Percentiles rank a stretch among this genome's conserved stretches.
Evolutionary conservation across 2,797 vertebrate species (phyloP).

Genomic region (Catharus ustulatus): DNA sequence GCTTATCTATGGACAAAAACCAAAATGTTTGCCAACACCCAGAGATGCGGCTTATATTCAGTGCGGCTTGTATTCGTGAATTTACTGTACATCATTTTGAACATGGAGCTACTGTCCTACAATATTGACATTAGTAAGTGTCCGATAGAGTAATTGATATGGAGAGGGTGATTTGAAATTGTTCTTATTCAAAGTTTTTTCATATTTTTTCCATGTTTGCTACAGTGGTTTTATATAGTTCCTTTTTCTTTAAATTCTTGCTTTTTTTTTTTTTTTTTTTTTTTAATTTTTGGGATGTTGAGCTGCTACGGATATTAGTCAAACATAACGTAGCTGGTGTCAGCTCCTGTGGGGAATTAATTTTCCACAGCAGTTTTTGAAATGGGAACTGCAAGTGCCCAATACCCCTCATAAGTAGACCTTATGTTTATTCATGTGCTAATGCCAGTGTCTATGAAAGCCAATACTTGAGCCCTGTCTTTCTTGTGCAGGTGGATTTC

Average conservation of each 20-base stretch:
- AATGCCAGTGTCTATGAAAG: background rate
- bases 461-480: fast-evolving
- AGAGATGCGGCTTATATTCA: too few species aligned
- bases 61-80: too few species aligned
- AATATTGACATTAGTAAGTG: background rate
- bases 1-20: too few species aligned
- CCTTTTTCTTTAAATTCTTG: background rate
- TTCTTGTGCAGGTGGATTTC: background rate
- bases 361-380: background rate
- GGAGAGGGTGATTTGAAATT: background rate
- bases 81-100: background rate
- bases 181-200: background rate
- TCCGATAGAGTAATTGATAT: background rate
- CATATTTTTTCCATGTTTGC: background rate
- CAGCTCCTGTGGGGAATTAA: background rate
- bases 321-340: background rate
- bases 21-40: too few species aligned
- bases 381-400: background rate
- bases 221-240: background rate
- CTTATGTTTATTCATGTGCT: background rate
- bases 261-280: background rate
- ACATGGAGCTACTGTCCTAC: background rate
- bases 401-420: background rate
- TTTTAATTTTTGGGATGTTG: background rate
- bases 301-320: background rate